Conservation (phyloP, 2,113 vertebrate genomes). For the Aptenodytes forsteri region DNA sequence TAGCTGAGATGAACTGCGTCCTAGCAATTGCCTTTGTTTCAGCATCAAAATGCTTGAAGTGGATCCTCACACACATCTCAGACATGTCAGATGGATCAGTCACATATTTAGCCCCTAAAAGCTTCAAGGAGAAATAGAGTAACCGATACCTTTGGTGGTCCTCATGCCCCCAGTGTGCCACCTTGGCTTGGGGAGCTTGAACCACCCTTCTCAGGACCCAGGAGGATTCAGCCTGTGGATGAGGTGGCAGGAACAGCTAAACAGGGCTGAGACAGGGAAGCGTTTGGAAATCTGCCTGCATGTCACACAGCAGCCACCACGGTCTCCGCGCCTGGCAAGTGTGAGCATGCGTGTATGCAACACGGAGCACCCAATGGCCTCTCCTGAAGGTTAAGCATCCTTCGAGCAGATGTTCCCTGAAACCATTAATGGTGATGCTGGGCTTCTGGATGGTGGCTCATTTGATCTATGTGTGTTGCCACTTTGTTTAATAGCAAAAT, state of each 20-base stretch:
- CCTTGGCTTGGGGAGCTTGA: not conserved
- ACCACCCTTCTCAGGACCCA: not conserved
- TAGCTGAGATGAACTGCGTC: not conserved
- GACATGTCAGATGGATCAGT: not conserved
- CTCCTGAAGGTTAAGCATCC: not conserved
- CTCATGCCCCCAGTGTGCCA: not conserved
- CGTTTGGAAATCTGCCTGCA: not conserved
- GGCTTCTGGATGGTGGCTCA: not conserved
- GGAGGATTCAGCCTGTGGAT: not conserved
- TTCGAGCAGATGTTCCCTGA: not conserved
- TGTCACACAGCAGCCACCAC: not conserved
- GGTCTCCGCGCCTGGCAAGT: accelerated
- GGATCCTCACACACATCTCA: not conserved
- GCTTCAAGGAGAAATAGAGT: not conserved
- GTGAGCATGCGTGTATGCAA: not conserved
- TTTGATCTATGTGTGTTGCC: not conserved
- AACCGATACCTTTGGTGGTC: not conserved
- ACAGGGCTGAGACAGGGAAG: not conserved
- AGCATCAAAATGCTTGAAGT: not conserved
- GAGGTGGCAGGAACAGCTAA: not conserved
- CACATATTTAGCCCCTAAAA: not conserved
- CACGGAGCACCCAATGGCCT: not conserved
- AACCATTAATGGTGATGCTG: not conserved
- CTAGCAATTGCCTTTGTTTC: not conserved
- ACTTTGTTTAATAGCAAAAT: not conserved